These are phyloP conservation scores for Sterrhoptilus dennistouni DNA, from an alignment of 2,113 vertebrate genomes.

Conservation along the genomic window DNA sequence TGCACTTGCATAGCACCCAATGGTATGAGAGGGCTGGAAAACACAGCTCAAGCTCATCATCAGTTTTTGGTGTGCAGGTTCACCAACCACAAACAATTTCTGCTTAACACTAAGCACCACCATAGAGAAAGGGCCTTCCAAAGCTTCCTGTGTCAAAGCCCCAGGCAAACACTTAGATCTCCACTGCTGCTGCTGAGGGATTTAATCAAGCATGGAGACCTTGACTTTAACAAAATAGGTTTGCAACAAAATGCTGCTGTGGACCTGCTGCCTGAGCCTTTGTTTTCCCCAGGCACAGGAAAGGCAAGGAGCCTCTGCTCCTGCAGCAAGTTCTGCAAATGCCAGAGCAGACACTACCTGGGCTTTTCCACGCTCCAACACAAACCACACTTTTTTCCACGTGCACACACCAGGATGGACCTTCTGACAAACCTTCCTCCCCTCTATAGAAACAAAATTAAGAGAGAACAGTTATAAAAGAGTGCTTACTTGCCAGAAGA, in stretches of 20 bases:
- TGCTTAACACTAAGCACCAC: neutral
- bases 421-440: neutral
- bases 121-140: neutral
- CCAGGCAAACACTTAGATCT: neutral
- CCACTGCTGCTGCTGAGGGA: neutral
- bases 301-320: neutral
- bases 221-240: neutral
- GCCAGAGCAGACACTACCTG: neutral
- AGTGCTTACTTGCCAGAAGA: neutral
- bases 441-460: neutral
- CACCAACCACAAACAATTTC: neutral
- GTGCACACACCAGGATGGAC: neutral
- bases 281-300: neutral
- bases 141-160: neutral
- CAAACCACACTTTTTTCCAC: neutral
- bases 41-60: neutral
- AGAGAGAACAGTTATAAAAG: neutral
- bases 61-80: neutral
- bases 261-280: neutral
- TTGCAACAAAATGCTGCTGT: neutral
- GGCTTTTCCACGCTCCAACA: neutral
- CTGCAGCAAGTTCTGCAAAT: neutral
- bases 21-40: neutral
- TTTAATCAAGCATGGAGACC: neutral
- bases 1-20: neutral